Evolutionary conservation across 2,888 invertebrate species (phyloP).

Genomic region (Melanostoma mellinum): DNA sequence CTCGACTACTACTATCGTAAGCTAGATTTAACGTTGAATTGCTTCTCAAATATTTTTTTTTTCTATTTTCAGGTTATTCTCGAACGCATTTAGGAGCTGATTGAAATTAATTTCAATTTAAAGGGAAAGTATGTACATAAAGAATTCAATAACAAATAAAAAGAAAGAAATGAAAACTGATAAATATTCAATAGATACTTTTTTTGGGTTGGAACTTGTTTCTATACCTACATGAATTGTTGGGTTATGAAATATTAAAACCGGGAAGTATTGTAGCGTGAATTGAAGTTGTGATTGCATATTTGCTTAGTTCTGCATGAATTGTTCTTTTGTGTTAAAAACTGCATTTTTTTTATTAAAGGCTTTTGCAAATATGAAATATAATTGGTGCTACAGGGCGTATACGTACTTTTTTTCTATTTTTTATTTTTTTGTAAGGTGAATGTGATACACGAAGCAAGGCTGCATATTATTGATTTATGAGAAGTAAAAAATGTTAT

Average conservation of each 20-base stretch:
- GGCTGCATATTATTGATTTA: too few relatives aligned
- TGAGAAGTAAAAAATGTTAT: not conserved
- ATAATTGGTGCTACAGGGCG: slow-evolving; percentile 9
- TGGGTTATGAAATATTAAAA: slow-evolving; percentile 6
- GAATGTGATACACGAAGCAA: not conserved
- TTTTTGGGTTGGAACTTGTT: slow-evolving; percentile 1
- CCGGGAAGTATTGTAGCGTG: slow-evolving; percentile 17
- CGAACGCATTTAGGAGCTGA: slow-evolving; percentile 2
- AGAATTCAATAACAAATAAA: not conserved
- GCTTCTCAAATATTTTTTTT: not conserved
- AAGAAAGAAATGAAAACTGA: not conserved
- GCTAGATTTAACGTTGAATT: too few relatives aligned
- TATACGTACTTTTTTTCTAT: slow-evolving; percentile 36
- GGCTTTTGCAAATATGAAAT: not conserved
- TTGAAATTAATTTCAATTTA: slow-evolving; percentile 11
- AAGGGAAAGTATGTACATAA: slow-evolving; percentile 23
- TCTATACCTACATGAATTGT: slow-evolving; percentile 7
- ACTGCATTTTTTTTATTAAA: not conserved
- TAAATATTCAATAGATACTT: slow-evolving; percentile 3
- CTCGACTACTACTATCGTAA: too few relatives aligned
- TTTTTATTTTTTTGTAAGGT: not conserved
- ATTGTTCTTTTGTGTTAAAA: not conserved
- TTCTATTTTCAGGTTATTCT: not conserved
- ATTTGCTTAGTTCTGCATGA: slow-evolving; percentile 15
- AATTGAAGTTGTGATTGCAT: slow-evolving; percentile 27